Evolutionary conservation across 92 coral and sea anemone species (phyloP), one percentile per base, ranked within the genome.

Genomic region (Chrysogorgia sp.): DNA sequence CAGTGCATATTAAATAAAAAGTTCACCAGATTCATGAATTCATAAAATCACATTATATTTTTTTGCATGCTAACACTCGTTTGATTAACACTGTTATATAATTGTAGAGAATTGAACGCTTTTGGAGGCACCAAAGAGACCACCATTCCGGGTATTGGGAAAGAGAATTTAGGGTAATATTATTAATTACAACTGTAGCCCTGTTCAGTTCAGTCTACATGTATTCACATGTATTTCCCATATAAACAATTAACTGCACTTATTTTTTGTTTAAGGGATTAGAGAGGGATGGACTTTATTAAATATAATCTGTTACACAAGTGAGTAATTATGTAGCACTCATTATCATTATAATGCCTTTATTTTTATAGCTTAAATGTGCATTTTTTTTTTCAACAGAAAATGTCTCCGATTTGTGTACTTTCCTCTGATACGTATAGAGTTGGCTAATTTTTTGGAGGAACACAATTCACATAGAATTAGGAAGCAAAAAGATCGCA

Each of bases 381-480:
- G 32, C 20, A 34, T 2, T 47, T 80, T 0, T 52, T 41, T 23
- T 26, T 50, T 81, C 53, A 24, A 2, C 49, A 82, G 86, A 31
- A 56, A 55, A 29, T 82, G 61, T 29, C 40, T 82, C n/a, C 86
- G 59, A 34, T 72, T 69, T 58, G 86, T 82, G 20, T 72, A 82
- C 72, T 69, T 72, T 79, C 80, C 74, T 3, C 74, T 82, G 0
- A 41, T 82, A 12, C 79, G 66, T 1, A 28, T 56, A 31, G 86
- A 82, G 53, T 30, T 82, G n/a, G 43, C 59, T 22, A 68, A 63
- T 40, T 72, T 82, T 40, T 31, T 82, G n/a, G 63, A 57, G 10
- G 86, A 82, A 32, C 80, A 82, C 78, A 82, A 82, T 61, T 57
- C 71, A 20, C 86, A 82, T 34, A 40, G 81, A 57, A 82, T 82